Base-by-base conservation (phyloP, 2,797 vertebrate genomes). In the Salarias fasciatus region DNA sequence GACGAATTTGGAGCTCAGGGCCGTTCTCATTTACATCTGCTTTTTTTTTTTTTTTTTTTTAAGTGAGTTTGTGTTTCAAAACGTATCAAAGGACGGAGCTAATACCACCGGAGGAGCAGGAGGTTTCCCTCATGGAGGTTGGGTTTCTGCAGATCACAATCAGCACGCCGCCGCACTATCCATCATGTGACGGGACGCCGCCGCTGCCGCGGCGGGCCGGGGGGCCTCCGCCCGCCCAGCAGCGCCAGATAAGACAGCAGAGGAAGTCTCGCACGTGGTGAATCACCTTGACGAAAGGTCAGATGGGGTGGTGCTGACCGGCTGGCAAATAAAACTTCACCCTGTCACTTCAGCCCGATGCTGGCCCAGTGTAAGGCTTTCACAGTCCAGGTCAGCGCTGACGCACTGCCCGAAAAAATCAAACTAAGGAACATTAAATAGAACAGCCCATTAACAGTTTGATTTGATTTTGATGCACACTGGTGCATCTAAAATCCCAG, bases 1-100 rank as follows among this genome's bases (percentile, higher is more conserved):
- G 77, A 88, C 71, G 53, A 6, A 79, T 69, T 48, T 29, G 2
- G 15, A 77, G 63, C 76, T 76, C 63, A 36, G 35, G 79, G 79
- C 43, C 43, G 10, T 53, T 77, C 41, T 57, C 45, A 58, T 70
- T 77, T 52, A 58, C 70, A 59, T 76, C 6, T 46, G n/a, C 18
- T 24, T n/a, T n/a, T n/a, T n/a, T n/a, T n/a, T n/a, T n/a, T n/a
- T n/a, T n/a, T n/a, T n/a, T n/a, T n/a, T n/a, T n/a, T n/a, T n/a
- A n/a, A n/a, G 18, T 51, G 58, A 53, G 75, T 35, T 74, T 53
- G 50, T 44, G 61, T 82, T 80, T 47, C 76, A 29, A 1, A 8
- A 4, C 2, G 9, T 72, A 76, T 87, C 64, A 69, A 33, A 75
- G 69, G 63, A 71, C 82, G 54, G 0, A 7, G 56, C 67, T 44